A percentile compares a stretch with the other conserved stretches of the same genome.
Conservation (phyloP, 2,113 vertebrate genomes). For the Pycnonotus jocosus region DNA sequence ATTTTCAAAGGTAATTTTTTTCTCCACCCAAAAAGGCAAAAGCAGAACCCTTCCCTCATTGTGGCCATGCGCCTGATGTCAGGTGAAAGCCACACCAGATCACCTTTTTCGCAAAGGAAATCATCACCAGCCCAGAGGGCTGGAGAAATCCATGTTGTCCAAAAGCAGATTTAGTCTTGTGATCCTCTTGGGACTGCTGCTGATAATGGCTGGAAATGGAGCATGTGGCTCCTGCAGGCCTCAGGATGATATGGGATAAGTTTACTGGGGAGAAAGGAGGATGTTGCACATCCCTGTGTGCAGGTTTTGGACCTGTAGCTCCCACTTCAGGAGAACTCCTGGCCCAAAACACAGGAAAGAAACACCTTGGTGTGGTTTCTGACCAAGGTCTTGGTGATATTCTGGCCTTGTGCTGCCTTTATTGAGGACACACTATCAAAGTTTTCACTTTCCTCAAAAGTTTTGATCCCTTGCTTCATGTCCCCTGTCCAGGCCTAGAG, state of each 20-base stretch:
- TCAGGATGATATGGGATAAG: neutral
- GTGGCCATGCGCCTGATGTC: neutral
- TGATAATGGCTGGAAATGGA: neutral
- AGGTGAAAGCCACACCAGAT: neutral
- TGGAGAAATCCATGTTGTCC: neutral
- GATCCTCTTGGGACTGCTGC: neutral
- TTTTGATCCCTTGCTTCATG: neutral
- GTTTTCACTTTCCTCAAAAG: neutral
- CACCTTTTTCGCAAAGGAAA: neutral
- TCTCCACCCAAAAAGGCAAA: neutral
- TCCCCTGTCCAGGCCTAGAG: neutral
- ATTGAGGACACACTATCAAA: neutral
- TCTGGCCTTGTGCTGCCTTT: fast-evolving
- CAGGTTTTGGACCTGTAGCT: neutral
- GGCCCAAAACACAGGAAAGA: neutral
- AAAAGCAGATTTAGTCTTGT: neutral
- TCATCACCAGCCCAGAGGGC: neutral
- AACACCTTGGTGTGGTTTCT: neutral
- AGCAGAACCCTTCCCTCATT: neutral
- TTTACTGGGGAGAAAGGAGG: neutral
- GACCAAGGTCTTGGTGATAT: neutral
- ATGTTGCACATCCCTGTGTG: neutral
- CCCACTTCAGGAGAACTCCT: neutral
- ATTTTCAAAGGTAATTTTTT: neutral
- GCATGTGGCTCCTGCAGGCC: neutral